Percentiles rank a stretch among this genome's conserved stretches.
Conservation (phyloP, 1,140 invertebrate species). For the Microplitis demolitor region DNA sequence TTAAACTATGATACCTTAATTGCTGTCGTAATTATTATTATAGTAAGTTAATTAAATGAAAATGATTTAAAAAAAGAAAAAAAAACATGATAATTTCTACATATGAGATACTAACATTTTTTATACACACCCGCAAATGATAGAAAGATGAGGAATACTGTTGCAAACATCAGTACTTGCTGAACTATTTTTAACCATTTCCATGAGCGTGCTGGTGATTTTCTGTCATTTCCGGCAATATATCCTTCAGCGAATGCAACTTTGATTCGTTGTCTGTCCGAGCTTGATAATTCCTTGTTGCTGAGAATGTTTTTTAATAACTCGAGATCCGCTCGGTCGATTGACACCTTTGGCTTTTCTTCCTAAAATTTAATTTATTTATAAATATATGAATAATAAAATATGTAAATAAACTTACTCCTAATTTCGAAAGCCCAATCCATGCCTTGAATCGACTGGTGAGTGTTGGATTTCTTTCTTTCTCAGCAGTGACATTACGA, state of each 20-base stretch:
- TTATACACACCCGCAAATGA: conserved; percentile 57
- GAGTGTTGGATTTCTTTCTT: conserved; percentile 71
- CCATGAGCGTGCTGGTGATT: conserved; percentile 67
- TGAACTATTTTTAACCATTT: conserved; percentile 73
- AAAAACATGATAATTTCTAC: conserved; percentile 14
- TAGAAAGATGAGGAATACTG: conserved; percentile 77
- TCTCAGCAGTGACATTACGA: conserved; percentile 69
- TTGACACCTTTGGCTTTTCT: conserved; percentile 22
- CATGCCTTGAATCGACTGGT: conserved; percentile 51
- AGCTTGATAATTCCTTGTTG: conserved; percentile 47
- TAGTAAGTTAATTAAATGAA: too few relatives aligned
- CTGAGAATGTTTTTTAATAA: conserved; percentile 43
- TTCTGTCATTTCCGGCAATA: conserved; percentile 67
- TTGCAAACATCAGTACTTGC: conserved; percentile 74
- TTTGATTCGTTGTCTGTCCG: conserved; percentile 76
- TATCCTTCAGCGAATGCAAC: conserved; percentile 92
- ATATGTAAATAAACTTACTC: conserved; percentile 6
- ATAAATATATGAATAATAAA: not conserved
- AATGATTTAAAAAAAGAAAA: conserved; percentile 14
- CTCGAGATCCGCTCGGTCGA: conserved; percentile 34
- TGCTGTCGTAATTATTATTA: too few relatives aligned
- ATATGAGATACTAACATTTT: conserved; percentile 39
- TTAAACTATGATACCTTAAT: too few relatives aligned
- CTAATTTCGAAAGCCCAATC: conserved; percentile 35
- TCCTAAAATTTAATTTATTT: conserved; percentile 15